Conservation (phyloP, 2,797 vertebrate genomes). For the Pitangus sulphuratus region DNA sequence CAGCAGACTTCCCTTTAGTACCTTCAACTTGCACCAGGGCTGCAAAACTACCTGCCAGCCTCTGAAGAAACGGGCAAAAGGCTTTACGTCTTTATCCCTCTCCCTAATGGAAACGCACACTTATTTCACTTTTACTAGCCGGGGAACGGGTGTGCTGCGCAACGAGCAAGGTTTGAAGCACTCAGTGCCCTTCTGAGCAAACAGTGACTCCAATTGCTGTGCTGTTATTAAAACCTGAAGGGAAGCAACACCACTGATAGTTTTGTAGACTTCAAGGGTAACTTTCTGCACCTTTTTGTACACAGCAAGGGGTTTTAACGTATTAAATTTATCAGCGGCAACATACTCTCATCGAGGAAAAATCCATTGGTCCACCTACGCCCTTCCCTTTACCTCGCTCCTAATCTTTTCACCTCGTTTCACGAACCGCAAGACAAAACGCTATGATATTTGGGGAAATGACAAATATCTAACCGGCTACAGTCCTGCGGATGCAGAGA, state of each 20-base stretch:
- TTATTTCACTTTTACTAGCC: neutral
- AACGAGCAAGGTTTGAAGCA: fast-evolving
- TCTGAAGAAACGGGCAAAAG: neutral
- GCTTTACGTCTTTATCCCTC: neutral
- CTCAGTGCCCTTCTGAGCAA: fast-evolving
- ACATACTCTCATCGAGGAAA: neutral
- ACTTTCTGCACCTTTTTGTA: neutral
- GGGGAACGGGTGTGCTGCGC: fast-evolving
- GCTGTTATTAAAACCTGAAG: neutral
- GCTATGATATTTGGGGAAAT: fast-evolving
- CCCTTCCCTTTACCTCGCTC: neutral
- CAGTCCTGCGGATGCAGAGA: neutral
- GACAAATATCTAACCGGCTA: neutral
- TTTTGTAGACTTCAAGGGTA: fast-evolving
- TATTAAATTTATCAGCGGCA: neutral
- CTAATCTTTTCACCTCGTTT: neutral
- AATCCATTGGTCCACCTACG: fast-evolving
- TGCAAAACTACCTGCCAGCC: neutral
- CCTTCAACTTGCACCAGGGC: neutral
- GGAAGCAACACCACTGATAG: neutral
- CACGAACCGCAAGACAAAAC: neutral
- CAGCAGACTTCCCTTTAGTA: neutral
- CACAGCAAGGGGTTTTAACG: neutral
- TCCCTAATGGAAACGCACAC: neutral
- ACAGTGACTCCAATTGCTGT: neutral